Percentiles rank a stretch among this genome's conserved stretches.
These are phyloP conservation scores for Drosophila suboccidentalis DNA, from an alignment of 2,888 invertebrate genomes.

Conservation along the genomic window DNA sequence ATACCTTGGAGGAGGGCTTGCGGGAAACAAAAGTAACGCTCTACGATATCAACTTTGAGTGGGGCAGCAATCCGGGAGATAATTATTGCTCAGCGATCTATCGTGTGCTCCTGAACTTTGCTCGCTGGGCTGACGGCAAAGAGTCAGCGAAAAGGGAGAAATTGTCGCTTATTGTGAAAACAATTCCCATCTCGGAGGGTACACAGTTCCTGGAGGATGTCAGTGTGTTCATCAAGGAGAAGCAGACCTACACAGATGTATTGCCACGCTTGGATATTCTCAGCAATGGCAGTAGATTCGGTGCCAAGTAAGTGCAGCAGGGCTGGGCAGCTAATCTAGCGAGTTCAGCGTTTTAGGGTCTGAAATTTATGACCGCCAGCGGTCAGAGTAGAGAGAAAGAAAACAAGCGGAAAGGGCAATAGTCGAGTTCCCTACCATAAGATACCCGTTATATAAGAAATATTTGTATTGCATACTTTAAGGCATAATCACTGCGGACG, in stretches of 20 bases:
- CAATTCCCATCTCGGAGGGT: constrained; percentile 75
- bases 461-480: too few relatives aligned
- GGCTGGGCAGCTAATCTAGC: too few relatives aligned
- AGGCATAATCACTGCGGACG: too few relatives aligned
- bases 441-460: too few relatives aligned
- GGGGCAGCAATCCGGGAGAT: constrained; percentile 83
- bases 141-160: constrained; percentile 47
- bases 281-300: constrained; percentile 75
- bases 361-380: too few relatives aligned
- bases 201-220: constrained; percentile 84
- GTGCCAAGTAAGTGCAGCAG: constrained; percentile 67
- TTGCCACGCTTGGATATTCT: constrained; percentile 85
- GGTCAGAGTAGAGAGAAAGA: too few relatives aligned
- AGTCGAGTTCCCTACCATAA: too few relatives aligned
- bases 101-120: constrained; percentile 68
- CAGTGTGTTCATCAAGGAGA: constrained; percentile 85
- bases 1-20: constrained; percentile 80
- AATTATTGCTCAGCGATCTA: constrained; percentile 84
- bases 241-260: constrained; percentile 83
- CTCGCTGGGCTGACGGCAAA: constrained; percentile 40
- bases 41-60: constrained; percentile 70
- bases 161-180: constrained; percentile 81
- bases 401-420: too few relatives aligned
- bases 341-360: too few relatives aligned
- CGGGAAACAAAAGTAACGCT: constrained; percentile 64